These are phyloP conservation scores for Exephanes ischioxanthus DNA, from an alignment of 2,888 invertebrate species.

Conservation along the genomic window DNA sequence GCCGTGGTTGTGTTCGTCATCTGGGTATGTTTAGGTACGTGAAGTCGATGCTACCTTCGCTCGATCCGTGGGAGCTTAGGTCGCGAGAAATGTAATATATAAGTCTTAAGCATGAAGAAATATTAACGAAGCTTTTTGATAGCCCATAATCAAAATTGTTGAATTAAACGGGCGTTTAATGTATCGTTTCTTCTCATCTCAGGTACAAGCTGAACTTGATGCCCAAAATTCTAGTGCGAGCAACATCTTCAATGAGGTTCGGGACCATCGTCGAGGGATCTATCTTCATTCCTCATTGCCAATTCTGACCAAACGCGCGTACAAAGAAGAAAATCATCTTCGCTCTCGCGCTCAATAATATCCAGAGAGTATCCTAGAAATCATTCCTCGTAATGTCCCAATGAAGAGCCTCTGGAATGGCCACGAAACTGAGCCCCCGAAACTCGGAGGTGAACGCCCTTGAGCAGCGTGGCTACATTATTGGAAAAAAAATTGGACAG, in stretches of 20 bases:
- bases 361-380: conserved; percentile 16
- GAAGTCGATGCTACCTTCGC: background rate
- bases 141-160: background rate
- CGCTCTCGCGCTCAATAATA: background rate
- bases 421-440: conserved; percentile 91
- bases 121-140: background rate
- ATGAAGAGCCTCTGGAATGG: conserved; percentile 86
- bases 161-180: background rate
- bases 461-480: conserved; percentile 93
- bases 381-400: conserved; percentile 67
- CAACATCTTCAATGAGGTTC: conserved; percentile 72
- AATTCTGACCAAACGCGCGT: conserved; percentile 51
- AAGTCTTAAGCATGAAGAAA: background rate
- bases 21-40: conserved; percentile 67
- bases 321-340: conserved; percentile 35
- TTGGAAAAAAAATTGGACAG: conserved; percentile 94
- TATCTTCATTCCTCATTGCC: conserved; percentile 41
- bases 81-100: background rate
- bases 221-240: conserved; percentile 79
- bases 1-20: conserved; percentile 59
- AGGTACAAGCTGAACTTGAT: conserved; percentile 77
- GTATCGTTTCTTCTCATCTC: conserved; percentile 64
- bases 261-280: conserved; percentile 67
- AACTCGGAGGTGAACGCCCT: conserved; percentile 94
- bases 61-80: background rate